Conservation (phyloP, 2,113 vertebrate species). For the Dasyurus viverrinus region DNA sequence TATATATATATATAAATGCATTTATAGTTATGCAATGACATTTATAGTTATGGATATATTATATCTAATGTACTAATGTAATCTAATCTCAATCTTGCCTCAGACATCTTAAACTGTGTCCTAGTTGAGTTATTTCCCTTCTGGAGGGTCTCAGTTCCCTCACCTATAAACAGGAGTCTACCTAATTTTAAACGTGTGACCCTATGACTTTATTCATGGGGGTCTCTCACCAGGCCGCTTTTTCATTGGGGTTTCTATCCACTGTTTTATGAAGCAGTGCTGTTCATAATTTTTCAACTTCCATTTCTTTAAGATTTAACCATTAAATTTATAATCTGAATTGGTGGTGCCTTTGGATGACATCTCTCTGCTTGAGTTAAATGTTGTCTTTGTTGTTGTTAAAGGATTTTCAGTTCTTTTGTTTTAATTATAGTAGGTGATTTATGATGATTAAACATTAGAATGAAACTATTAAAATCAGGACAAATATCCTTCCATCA, state of each 20-base stretch:
- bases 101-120: background rate
- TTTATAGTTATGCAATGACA: too few species aligned
- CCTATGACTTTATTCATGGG: background rate
- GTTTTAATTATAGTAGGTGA: background rate
- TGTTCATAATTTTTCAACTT: background rate
- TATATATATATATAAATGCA: background rate
- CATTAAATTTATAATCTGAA: background rate
- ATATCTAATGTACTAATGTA: background rate
- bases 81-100: background rate
- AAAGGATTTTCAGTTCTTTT: background rate
- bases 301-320: too few species aligned
- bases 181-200: background rate
- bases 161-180: background rate
- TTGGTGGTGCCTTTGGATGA: background rate
- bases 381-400: background rate
- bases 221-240: background rate
- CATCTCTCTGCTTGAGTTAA: background rate
- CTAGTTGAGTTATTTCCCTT: background rate
- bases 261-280: background rate
- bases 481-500: background rate
- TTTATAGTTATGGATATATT: background rate
- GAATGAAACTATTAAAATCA: background rate
- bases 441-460: background rate
- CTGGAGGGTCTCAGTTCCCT: background rate
- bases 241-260: background rate